These are phyloP conservation scores for Glossophaga mutica DNA, from an alignment of 2,797 vertebrate genomes.

Conservation along the genomic window DNA sequence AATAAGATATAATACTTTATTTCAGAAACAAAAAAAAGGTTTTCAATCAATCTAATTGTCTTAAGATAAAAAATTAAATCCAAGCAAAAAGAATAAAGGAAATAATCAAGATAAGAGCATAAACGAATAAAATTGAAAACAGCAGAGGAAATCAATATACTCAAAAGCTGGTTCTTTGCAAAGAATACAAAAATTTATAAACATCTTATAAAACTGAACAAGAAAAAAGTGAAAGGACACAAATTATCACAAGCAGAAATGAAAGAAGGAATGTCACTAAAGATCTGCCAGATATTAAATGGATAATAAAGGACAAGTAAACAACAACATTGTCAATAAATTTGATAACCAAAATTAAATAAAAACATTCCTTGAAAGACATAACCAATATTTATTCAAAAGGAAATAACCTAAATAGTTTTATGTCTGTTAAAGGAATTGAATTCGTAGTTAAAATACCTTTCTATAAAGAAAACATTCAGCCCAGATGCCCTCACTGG, in stretches of 20 bases:
- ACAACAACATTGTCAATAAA: background rate
- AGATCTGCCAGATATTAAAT: background rate
- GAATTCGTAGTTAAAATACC: constrained; percentile 26
- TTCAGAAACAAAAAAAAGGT: constrained; percentile 35
- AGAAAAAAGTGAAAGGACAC: background rate
- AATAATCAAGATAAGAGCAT: constrained; percentile 14
- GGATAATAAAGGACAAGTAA: background rate
- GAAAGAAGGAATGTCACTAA: background rate
- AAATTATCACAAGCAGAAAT: constrained; percentile 2
- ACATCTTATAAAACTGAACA: background rate
- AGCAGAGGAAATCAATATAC: background rate
- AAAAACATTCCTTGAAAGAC: background rate
- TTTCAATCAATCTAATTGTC: background rate
- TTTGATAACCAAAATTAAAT: constrained; percentile 1
- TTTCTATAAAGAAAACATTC: background rate
- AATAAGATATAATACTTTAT: constrained; percentile 13
- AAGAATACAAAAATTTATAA: constrained; percentile 17
- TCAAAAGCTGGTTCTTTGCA: constrained; percentile 16
- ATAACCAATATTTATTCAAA: background rate
- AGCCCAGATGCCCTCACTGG: background rate
- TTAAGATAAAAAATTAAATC: constrained; percentile 23
- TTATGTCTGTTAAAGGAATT: constrained; percentile 14
- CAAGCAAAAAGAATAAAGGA: background rate
- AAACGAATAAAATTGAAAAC: constrained; percentile 22
- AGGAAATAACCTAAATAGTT: background rate